Percentiles rank a stretch among this genome's conserved stretches.
phyloP scores from a whole-genome alignment of 2,113 vertebrate species.

The Caranx melampygus region DNA sequence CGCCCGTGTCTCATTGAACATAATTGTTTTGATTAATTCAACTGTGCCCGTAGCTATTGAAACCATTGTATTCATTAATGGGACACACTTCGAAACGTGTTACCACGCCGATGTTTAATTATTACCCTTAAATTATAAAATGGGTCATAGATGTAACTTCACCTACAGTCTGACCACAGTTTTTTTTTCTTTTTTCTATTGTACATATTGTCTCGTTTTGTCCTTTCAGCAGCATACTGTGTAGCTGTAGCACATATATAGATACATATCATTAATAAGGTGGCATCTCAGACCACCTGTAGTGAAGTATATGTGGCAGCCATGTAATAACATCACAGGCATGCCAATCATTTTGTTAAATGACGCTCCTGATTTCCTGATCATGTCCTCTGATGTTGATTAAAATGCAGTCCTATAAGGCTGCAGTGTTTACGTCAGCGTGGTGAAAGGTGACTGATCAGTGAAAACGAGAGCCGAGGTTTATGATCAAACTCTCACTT shows the following conservation, averaged over 20 bases:
- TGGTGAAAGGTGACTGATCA: neutral
- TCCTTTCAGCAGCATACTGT: too few species aligned
- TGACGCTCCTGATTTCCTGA: neutral
- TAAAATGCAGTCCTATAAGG: neutral
- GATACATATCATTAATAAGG: neutral
- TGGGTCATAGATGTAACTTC: neutral
- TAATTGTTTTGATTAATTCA: too few species aligned
- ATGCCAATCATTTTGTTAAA: neutral
- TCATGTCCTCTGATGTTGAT: neutral
- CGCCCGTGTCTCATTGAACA: neutral
- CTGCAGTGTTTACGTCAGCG: neutral
- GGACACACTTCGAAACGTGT: neutral
- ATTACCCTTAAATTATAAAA: neutral
- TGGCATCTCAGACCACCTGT: neutral
- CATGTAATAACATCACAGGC: neutral
- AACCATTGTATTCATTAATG: neutral
- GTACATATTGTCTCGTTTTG: neutral
- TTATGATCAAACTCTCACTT: slow-evolving; percentile 1
- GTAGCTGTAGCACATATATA: too few species aligned
- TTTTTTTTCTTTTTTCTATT: too few species aligned
- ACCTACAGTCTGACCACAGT: neutral
- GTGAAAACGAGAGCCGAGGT: neutral
- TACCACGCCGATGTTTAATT: neutral
- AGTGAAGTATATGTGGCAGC: neutral
- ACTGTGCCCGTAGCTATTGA: neutral